phyloP scores from a whole-genome alignment of 1,140 invertebrate genomes.

The Trichonephila clavipes region DNA sequence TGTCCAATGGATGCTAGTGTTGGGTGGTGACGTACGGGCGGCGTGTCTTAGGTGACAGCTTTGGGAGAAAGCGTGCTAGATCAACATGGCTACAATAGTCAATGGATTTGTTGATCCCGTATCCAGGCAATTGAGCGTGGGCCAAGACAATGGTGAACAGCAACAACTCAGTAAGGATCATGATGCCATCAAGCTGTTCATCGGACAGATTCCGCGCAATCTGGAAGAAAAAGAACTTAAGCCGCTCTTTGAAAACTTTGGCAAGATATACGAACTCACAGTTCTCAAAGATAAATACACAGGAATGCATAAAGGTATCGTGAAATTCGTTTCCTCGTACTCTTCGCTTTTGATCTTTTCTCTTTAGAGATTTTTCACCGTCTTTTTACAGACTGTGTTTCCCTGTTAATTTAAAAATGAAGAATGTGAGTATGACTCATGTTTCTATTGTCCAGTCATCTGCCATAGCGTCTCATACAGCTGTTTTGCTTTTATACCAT shows the following conservation, averaged over 20 bases:
- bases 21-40: constrained; percentile 2
- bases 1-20: constrained; percentile 3
- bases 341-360: background rate
- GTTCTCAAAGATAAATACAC: constrained; percentile 96
- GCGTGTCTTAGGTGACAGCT: constrained; percentile 44
- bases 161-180: constrained; percentile 80
- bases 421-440: constrained; percentile 44
- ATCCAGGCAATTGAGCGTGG: constrained; percentile 66
- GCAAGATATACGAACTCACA: constrained; percentile 95
- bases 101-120: constrained; percentile 74
- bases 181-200: constrained; percentile 91
- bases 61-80: constrained; percentile 51
- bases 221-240: constrained; percentile 93
- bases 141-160: constrained; percentile 39
- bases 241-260: constrained; percentile 95
- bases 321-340: background rate
- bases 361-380: too few species aligned
- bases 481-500: constrained; percentile 16
- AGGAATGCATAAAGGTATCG: constrained; percentile 93
- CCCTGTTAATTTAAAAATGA: background rate
- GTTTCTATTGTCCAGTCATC: constrained; percentile 30
- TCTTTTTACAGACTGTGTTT: background rate
- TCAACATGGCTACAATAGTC: constrained; percentile 75
- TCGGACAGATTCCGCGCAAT: constrained; percentile 95
- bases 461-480: constrained; percentile 53